Conservation (phyloP, 2,888 invertebrate genomes). For the Noctua fimbriata region DNA sequence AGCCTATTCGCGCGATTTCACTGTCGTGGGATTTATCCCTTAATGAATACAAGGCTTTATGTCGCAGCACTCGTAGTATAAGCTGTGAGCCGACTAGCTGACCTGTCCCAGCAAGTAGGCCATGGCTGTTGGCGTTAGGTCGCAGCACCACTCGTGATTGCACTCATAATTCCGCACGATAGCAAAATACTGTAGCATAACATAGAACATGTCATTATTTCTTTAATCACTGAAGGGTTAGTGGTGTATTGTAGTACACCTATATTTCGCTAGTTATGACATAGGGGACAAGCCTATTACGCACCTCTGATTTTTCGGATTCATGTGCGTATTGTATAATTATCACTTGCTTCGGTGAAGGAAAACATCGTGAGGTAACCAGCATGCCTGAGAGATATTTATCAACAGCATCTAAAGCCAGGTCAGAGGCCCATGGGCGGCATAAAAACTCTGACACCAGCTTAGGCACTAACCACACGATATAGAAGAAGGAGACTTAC, state of each 20-base stretch:
- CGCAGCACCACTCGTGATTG: conserved; percentile 68
- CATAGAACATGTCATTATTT: background rate
- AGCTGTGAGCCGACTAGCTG: conserved; percentile 52
- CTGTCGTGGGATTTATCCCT: background rate
- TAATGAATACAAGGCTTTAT: conserved; percentile 12
- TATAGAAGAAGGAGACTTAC: background rate
- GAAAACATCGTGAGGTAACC: too few species aligned
- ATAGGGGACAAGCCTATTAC: background rate
- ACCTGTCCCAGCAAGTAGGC: conserved; percentile 77
- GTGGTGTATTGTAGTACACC: background rate
- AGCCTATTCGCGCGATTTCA: background rate
- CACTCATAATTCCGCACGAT: conserved; percentile 69
- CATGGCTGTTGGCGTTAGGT: conserved; percentile 78
- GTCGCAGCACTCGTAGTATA: conserved; percentile 19
- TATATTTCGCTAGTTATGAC: background rate
- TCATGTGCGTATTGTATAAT: too few species aligned
- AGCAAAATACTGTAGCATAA: conserved; percentile 36
- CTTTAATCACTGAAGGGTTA: background rate
- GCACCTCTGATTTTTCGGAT: too few species aligned
- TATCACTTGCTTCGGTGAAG: too few species aligned
- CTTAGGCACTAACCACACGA: too few species aligned
- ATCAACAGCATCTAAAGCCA: too few species aligned
- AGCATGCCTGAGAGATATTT: too few species aligned
- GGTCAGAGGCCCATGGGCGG: too few species aligned
- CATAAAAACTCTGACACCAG: too few species aligned